These are phyloP conservation scores for Leptura quadrifasciata DNA, from an alignment of 2,888 invertebrate species.

Conservation along the genomic window DNA sequence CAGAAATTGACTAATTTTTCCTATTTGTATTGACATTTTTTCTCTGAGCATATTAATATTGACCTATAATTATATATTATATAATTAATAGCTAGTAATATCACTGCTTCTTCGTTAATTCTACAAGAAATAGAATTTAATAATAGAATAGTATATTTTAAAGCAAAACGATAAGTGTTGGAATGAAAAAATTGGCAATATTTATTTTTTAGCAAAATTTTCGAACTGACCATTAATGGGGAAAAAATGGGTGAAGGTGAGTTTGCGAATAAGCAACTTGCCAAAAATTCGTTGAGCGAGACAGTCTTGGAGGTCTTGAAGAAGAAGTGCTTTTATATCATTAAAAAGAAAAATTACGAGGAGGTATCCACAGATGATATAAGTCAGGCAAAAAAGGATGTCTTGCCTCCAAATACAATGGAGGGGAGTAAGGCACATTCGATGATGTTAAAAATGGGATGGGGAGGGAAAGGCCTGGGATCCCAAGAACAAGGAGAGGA, in stretches of 20 bases:
- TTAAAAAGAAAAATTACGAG: slow-evolving; percentile 60
- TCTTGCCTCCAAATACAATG: slow-evolving; percentile 44
- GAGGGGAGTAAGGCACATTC: slow-evolving; percentile 62
- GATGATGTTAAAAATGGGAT: slow-evolving; percentile 67
- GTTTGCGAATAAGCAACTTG: slow-evolving; percentile 49
- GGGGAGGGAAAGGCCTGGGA: slow-evolving; percentile 65
- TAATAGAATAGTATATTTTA: no score
- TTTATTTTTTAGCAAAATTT: slow-evolving; percentile 29
- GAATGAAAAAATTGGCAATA: no score
- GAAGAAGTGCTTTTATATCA: slow-evolving; percentile 55
- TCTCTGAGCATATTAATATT: no score
- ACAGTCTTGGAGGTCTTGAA: slow-evolving; percentile 57
- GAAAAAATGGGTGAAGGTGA: slow-evolving; percentile 50
- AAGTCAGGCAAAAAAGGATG: slow-evolving; percentile 42
- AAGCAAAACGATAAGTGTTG: no score
- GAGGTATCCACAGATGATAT: slow-evolving; percentile 59
- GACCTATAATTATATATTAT: no score
- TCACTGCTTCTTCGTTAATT: no score
- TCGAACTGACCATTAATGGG: slow-evolving; percentile 43
- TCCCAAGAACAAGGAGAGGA: slow-evolving; percentile 63
- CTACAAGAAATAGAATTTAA: no score
- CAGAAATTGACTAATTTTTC: no score
- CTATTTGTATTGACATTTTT: no score
- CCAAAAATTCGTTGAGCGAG: slow-evolving; percentile 60
- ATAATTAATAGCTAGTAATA: no score